Evolutionary conservation across 2,797 vertebrate genomes (phyloP).

Genomic region (Rhinogobio ventralis): DNA sequence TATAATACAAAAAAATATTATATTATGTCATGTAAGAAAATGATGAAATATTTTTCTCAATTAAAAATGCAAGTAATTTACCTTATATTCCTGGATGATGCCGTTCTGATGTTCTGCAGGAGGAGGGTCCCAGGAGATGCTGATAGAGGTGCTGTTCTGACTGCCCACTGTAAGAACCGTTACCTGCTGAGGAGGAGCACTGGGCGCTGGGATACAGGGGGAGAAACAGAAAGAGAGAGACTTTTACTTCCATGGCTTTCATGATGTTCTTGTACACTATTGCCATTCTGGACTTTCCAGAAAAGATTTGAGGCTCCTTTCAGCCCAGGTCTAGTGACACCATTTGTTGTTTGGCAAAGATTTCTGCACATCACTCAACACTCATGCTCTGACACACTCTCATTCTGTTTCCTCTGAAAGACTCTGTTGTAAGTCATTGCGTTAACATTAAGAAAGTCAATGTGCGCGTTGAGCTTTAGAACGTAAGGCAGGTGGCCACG

Average conservation of each 20-base stretch:
- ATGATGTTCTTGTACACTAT: background rate
- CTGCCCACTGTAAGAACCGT: conserved; percentile 94
- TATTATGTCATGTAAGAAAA: no score
- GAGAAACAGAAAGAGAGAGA: conserved; percentile 22
- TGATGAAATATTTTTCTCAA: background rate
- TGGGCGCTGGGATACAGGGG: conserved; percentile 84
- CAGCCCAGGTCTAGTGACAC: background rate
- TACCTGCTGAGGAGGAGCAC: conserved; percentile 96
- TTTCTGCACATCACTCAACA: conserved; percentile 9
- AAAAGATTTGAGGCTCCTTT: conserved; percentile 19
- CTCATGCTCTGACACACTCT: background rate
- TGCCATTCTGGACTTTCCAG: background rate
- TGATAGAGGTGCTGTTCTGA: conserved; percentile 98
- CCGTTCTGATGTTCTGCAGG: conserved; percentile 96
- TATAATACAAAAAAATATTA: background rate
- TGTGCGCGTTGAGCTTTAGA: conserved; percentile 46
- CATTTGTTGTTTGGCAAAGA: conserved; percentile 1
- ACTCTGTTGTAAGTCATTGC: conserved; percentile 18
- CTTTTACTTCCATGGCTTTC: background rate
- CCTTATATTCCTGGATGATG: conserved; percentile 98
- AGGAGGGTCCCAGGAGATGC: conserved; percentile 98
- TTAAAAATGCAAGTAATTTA: conserved; percentile 60
- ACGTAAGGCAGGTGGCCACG: conserved; percentile 59
- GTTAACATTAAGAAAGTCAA: background rate
- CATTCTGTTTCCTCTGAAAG: conserved; percentile 26